Base-by-base conservation (phyloP, 2,888 invertebrate species). In the Diarsia dahlii region DNA sequence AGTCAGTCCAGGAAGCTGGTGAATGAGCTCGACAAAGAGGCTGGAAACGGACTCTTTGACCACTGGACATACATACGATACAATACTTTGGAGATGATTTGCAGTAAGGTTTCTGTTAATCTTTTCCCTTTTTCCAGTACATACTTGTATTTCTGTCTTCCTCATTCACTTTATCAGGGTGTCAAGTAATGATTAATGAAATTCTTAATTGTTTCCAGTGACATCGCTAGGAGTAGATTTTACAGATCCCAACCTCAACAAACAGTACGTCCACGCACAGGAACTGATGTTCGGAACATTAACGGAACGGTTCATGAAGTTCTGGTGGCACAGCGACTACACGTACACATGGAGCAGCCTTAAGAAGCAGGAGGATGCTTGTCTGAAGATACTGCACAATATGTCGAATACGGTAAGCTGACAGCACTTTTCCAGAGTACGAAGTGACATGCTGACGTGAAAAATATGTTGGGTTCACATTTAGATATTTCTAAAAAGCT, bases 301-400 rank as follows among this genome's bases (percentile, higher is more conserved):
- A 39, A 2, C 2, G 9, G 39, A 62, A 39, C 39, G 62, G 13
- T 62, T 62, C 39, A 0, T 13, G 2, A 62, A 62, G 39, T 39
- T 62, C 13, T 62, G 62, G 62, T 62, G 62, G 62, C 62, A 62
- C 62, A 62, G 20, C 6, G 39, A 62, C 39, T 62, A 62, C 62
- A 39, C 39, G 2, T 62, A 39, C n/a, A 5, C 62, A 39, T 62
- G 62, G 62, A 62, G 62, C 39, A 62, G n/a, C 2, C 62, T 62
- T 12, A 62, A 62, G 62, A 62, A 39, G 20, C 39, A 62, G 62
- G 39, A 39, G 62, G 62, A 62, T 39, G 39, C 39, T 8, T 62
- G 62, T 62, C 39, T 62, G 62, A 39, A 62, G 62, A 62, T n/a
- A 62, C 39, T 62, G 62, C 62, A 62, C n/a, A 39, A 62, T 12